phyloP scores from a whole-genome alignment of 2,888 invertebrate species.

The Atethmia centrago region DNA sequence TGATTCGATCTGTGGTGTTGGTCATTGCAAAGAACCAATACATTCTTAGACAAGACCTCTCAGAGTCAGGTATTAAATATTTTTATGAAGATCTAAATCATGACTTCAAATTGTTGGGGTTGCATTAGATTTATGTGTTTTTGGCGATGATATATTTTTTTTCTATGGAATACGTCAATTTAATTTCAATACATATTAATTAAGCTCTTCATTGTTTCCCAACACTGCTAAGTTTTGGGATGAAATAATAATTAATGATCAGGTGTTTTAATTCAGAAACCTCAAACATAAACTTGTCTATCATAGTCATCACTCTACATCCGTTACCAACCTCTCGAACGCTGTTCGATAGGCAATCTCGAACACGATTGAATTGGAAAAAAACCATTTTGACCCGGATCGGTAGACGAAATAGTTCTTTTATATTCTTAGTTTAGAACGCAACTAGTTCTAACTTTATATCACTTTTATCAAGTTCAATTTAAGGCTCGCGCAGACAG shows the following conservation, averaged over 20 bases:
- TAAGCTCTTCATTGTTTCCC: constrained; percentile 2
- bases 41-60: constrained; percentile 62
- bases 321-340: constrained; percentile 75
- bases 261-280: constrained; percentile 31
- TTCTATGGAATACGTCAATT: neutral
- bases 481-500: too few species aligned
- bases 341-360: constrained; percentile 81
- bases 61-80: constrained; percentile 18
- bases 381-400: constrained; percentile 74
- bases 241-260: constrained; percentile 5
- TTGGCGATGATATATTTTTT: neutral
- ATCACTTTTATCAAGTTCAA: constrained; percentile 1
- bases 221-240: constrained; percentile 10
- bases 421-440: constrained; percentile 50
- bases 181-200: neutral
- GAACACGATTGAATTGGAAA: constrained; percentile 79
- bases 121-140: neutral
- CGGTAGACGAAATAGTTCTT: constrained; percentile 68
- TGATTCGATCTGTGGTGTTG: constrained; percentile 78
- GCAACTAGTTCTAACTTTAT: constrained; percentile 22
- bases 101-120: neutral
- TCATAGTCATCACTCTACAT: constrained; percentile 68
- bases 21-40: constrained; percentile 65
- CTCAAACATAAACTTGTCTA: constrained; percentile 50
- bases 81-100: neutral